A percentile compares a stretch with the other conserved stretches of the same genome.
These are phyloP conservation scores for Drosophila pandora DNA, from an alignment of 1,140 invertebrate species.

Conservation along the genomic window DNA sequence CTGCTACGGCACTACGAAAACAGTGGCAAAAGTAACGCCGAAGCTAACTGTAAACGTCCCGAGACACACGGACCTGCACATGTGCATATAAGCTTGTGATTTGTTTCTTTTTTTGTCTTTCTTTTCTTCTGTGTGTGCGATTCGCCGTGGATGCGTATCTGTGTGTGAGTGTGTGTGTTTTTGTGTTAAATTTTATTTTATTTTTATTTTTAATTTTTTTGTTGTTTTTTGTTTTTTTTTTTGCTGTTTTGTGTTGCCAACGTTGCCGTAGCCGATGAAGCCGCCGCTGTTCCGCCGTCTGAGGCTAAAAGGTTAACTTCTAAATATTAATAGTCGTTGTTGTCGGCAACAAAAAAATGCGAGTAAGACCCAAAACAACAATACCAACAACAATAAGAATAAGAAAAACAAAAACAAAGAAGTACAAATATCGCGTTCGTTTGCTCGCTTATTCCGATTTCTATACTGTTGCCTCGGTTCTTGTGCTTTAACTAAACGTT, in stretches of 20 bases:
- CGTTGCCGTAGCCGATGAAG: slow-evolving; percentile 74
- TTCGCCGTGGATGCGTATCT: background rate
- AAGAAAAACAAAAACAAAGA: slow-evolving; percentile 32
- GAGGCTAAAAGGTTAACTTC: slow-evolving; percentile 83
- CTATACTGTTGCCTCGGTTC: background rate
- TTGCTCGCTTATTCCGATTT: slow-evolving; percentile 30
- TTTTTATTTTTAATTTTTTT: slow-evolving; percentile 37
- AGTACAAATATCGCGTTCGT: slow-evolving; percentile 47
- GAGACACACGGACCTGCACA: slow-evolving; percentile 8
- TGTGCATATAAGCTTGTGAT: slow-evolving; percentile 49
- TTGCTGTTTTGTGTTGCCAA: slow-evolving; percentile 35
- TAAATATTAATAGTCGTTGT: slow-evolving; percentile 83
- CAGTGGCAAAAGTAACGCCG: background rate
- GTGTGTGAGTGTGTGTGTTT: background rate
- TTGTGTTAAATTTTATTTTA: slow-evolving; percentile 13
- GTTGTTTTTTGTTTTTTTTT: slow-evolving; percentile 38
- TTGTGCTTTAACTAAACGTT: slow-evolving; percentile 18
- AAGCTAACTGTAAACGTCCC: slow-evolving; percentile 5
- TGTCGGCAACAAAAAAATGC: slow-evolving; percentile 58
- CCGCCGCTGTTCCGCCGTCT: slow-evolving; percentile 73
- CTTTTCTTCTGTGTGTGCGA: slow-evolving; percentile 14
- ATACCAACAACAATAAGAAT: slow-evolving; percentile 17
- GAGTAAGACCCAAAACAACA: slow-evolving; percentile 37
- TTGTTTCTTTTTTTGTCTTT: slow-evolving; percentile 12
- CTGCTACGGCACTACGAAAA: background rate